A percentile compares a stretch with the other conserved stretches of the same genome.
Evolutionary conservation across 2,888 invertebrate species (phyloP).

Genomic region (Brachyopa scutellaris): DNA sequence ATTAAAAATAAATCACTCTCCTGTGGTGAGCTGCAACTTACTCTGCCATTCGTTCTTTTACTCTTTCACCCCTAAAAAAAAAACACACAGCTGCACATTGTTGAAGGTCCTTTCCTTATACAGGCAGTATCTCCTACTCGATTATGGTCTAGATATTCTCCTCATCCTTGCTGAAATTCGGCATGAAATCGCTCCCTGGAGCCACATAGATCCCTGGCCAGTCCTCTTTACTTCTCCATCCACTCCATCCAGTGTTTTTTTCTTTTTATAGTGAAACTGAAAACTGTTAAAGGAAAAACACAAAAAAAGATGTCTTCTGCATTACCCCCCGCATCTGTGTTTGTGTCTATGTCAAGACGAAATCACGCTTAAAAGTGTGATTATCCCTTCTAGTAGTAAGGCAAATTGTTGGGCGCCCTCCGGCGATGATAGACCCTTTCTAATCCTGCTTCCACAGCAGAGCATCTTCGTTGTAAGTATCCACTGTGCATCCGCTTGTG

Average conservation of each 20-base stretch:
- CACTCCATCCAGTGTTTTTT: not conserved
- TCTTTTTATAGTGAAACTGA: conserved; percentile 11
- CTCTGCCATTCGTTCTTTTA: conserved; percentile 45
- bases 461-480: conserved; percentile 52
- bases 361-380: conserved; percentile 81
- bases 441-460: conserved; percentile 8
- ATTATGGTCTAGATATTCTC: conserved; percentile 58
- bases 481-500: conserved; percentile 35
- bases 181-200: conserved; percentile 56
- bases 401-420: conserved; percentile 43
- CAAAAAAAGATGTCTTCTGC: conserved; percentile 3
- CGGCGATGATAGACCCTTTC: conserved; percentile 55
- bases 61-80: not conserved
- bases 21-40: conserved; percentile 70
- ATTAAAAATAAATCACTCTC: conserved; percentile 75
- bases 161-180: conserved; percentile 24
- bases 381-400: conserved; percentile 77
- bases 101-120: conserved; percentile 21
- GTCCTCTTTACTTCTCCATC: not conserved
- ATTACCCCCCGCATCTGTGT: not conserved
- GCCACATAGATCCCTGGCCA: conserved; percentile 52
- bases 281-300: conserved; percentile 24
- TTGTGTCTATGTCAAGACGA: conserved; percentile 11
- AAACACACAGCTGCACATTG: not conserved
- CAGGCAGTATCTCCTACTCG: conserved; percentile 50